A percentile compares a stretch with the other conserved stretches of the same genome.
phyloP scores from a whole-genome alignment of 2,113 vertebrate species.

The Gymnorhina tibicen region DNA sequence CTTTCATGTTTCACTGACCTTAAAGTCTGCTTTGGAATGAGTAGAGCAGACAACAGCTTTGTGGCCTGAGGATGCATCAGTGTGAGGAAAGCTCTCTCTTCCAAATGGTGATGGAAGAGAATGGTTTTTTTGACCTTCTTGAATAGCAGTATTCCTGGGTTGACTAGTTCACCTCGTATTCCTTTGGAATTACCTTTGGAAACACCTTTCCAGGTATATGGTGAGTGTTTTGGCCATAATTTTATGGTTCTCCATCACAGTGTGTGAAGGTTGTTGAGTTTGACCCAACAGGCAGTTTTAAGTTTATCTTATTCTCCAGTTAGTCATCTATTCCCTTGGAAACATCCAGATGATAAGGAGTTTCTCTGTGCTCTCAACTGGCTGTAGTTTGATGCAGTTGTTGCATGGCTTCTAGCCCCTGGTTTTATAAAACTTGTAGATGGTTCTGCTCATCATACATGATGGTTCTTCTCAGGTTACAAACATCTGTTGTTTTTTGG shows the following conservation, averaged over 20 bases:
- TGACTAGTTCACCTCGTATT: neutral
- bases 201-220: neutral
- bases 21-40: neutral
- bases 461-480: neutral
- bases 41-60: neutral
- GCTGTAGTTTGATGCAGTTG: neutral
- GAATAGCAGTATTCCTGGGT: neutral
- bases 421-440: neutral
- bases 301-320: neutral
- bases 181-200: too few relatives aligned
- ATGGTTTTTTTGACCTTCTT: neutral
- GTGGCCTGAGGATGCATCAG: neutral
- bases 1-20: neutral
- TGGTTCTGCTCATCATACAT: rapidly evolving
- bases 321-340: neutral
- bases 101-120: neutral
- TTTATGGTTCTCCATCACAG: neutral
- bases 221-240: neutral
- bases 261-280: neutral
- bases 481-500: neutral
- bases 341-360: neutral
- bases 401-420: neutral
- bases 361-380: neutral
- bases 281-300: neutral
- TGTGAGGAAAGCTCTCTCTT: neutral